Conservation (phyloP, 2,113 vertebrate genomes). For the Cercocebus atys region DNA sequence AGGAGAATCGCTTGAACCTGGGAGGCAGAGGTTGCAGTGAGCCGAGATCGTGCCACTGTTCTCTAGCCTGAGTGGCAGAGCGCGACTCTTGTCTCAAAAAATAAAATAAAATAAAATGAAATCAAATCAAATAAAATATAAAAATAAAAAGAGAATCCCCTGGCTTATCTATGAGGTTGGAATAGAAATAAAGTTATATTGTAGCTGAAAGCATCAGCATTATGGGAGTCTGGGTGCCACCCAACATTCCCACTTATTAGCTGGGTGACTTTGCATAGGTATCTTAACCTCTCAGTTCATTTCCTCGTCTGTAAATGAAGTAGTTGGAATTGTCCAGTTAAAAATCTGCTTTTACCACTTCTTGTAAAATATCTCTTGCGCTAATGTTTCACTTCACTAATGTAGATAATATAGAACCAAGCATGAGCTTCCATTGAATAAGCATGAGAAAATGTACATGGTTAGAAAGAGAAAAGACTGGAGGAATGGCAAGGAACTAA, state of each 20-base stretch:
- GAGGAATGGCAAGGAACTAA: background rate
- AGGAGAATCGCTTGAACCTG: too few species aligned
- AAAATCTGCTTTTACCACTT: constrained; percentile 23
- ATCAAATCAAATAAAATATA: too few species aligned
- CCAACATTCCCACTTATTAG: background rate
- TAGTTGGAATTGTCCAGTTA: constrained; percentile 33
- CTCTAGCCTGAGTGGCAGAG: too few species aligned
- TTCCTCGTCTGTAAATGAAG: constrained; percentile 37
- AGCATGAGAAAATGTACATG: background rate
- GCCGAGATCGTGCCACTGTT: too few species aligned
- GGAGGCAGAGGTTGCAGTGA: too few species aligned
- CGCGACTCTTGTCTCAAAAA: too few species aligned
- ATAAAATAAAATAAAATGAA: too few species aligned
- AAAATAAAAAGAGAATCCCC: background rate
- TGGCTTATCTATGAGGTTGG: background rate
- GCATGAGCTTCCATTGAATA: background rate
- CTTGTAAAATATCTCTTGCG: background rate
- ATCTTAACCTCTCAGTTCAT: constrained; percentile 32
- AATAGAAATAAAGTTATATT: background rate
- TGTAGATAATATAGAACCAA: background rate
- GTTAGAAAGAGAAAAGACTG: background rate
- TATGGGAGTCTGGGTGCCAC: background rate
- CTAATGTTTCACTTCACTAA: constrained; percentile 7
- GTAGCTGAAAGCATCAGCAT: background rate
- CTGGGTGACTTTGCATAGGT: constrained; percentile 10